Evolutionary conservation across 2,797 vertebrate genomes (phyloP).

Genomic region (Arnoldichthys spilopterus): DNA sequence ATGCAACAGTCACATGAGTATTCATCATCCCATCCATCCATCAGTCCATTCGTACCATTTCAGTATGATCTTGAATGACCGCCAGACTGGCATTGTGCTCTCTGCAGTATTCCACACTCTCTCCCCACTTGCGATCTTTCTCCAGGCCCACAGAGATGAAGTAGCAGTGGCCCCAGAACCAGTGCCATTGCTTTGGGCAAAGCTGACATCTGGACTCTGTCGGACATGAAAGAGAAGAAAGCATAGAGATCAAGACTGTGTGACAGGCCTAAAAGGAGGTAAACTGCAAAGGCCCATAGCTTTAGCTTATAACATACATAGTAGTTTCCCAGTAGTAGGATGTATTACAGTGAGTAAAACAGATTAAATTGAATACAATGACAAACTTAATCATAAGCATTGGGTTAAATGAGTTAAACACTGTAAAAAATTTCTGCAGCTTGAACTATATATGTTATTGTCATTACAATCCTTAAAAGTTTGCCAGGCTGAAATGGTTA

Average conservation of each 20-base stretch:
- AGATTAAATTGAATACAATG: no score
- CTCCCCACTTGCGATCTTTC: constrained; percentile 25
- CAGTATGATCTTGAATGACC: constrained; percentile 16
- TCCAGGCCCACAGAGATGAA: constrained; percentile 48
- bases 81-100: constrained; percentile 39
- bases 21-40: neutral
- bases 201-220: constrained; percentile 39
- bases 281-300: neutral
- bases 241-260: neutral
- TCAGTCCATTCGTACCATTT: constrained; percentile 44
- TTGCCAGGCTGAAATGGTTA: no score
- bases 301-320: no score
- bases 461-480: no score
- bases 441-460: no score
- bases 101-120: constrained; percentile 42
- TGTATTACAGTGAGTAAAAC: no score
- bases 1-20: neutral
- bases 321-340: no score
- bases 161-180: constrained; percentile 42
- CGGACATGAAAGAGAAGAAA: neutral
- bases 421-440: no score
- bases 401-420: no score
- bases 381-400: no score
- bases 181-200: constrained; percentile 45
- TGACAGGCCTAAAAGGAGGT: neutral